Percentiles rank a stretch among this genome's conserved stretches.
Conservation (phyloP, 2,888 invertebrate genomes). For the Branchinecta sandiegonensis region DNA sequence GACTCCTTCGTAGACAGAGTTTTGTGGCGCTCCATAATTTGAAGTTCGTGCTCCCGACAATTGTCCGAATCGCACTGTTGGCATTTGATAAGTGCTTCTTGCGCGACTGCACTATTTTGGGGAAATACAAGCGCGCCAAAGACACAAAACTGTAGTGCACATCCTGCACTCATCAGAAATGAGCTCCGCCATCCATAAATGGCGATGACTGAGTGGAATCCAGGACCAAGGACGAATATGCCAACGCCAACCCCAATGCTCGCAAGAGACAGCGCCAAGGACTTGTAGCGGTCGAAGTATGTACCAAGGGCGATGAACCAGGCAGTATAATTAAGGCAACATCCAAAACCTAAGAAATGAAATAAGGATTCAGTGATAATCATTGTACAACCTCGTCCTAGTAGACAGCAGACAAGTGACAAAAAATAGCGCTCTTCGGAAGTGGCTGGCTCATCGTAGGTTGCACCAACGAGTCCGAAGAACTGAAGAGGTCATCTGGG, state of each 20-base stretch:
- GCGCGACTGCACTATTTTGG: neutral
- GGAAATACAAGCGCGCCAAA: slow-evolving; percentile 26
- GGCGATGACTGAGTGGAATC: slow-evolving; percentile 25
- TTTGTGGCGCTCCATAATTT: neutral
- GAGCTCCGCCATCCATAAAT: slow-evolving; percentile 29
- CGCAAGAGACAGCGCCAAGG: slow-evolving; percentile 27
- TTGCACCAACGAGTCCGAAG: too few relatives aligned
- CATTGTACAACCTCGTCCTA: too few relatives aligned
- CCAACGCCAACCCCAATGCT: slow-evolving; percentile 29
- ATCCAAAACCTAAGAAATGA: slow-evolving; percentile 28
- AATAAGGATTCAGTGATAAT: too few relatives aligned
- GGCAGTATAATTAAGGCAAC: slow-evolving; percentile 28
- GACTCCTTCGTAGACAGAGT: slow-evolving; percentile 17
- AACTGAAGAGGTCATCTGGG: too few relatives aligned
- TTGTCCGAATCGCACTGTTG: neutral
- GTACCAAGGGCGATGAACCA: slow-evolving; percentile 28
- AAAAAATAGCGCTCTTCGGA: too few relatives aligned
- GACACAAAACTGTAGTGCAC: slow-evolving; percentile 28
- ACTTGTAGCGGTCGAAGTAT: slow-evolving; percentile 27
- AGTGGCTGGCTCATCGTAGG: too few relatives aligned
- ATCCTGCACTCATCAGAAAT: slow-evolving; percentile 27
- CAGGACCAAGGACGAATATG: slow-evolving; percentile 27
- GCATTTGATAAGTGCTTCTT: neutral
- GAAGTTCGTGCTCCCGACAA: neutral
- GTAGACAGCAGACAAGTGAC: too few relatives aligned